phyloP scores from a whole-genome alignment of 2,888 invertebrate genomes.

The Bombylius discolor region DNA sequence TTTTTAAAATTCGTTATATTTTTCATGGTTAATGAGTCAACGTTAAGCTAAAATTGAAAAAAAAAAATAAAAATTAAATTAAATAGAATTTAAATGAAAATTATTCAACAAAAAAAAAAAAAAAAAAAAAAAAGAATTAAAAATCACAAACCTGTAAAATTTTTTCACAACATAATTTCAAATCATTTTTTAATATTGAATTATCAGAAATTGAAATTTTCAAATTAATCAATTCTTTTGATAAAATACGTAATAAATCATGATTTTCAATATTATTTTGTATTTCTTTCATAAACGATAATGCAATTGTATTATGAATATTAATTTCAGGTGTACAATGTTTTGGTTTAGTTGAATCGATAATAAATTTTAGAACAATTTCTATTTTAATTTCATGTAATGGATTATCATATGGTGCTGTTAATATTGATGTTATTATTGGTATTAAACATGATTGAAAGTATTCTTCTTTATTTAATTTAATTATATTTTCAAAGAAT shows the following conservation, averaged over 20 bases:
- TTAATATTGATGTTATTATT: constrained; percentile 54
- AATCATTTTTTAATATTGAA: constrained; percentile 21
- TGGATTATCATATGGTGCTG: constrained; percentile 63
- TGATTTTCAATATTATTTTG: constrained; percentile 29
- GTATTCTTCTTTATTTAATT: constrained; percentile 25
- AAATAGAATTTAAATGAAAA: no score
- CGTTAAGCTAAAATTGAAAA: constrained; percentile 21
- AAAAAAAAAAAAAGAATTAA: neutral
- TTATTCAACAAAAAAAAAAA: neutral
- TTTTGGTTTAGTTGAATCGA: constrained; percentile 51
- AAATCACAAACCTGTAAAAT: constrained; percentile 19
- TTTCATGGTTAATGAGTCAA: constrained; percentile 28
- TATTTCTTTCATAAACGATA: constrained; percentile 30
- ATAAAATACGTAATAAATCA: constrained; percentile 30
- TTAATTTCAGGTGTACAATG: constrained; percentile 21
- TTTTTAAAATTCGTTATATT: constrained; percentile 27
- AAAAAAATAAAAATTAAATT: no score
- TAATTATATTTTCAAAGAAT: constrained; percentile 31
- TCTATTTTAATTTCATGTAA: constrained; percentile 59
- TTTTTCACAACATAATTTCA: constrained; percentile 26
- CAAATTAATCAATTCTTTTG: constrained; percentile 28
- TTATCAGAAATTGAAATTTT: constrained; percentile 24
- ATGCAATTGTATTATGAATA: constrained; percentile 31
- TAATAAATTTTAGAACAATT: constrained; percentile 61
- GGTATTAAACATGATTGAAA: constrained; percentile 50